Evolutionary conservation across 2,113 vertebrate genomes (phyloP).

Genomic region (Vulpes vulpes): DNA sequence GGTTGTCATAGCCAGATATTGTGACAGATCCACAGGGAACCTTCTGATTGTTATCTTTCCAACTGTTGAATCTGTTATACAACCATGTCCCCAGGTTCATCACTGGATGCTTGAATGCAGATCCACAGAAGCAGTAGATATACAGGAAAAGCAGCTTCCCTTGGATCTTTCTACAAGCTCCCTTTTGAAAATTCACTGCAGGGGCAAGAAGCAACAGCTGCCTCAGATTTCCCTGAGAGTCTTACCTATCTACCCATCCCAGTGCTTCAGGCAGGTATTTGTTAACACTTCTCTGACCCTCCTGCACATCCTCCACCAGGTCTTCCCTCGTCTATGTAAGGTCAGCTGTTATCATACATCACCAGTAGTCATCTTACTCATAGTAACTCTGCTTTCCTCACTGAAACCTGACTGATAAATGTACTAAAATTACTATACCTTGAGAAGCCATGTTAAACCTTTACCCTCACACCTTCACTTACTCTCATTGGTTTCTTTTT

Average conservation of each 20-base stretch:
- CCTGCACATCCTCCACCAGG: background rate
- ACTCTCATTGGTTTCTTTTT: background rate
- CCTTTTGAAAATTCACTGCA: background rate
- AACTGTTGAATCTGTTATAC: background rate
- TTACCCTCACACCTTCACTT: background rate
- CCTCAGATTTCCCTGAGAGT: background rate
- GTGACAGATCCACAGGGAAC: background rate
- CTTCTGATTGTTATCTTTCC: background rate
- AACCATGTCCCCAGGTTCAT: background rate
- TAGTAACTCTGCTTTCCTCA: background rate
- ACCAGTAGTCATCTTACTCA: background rate
- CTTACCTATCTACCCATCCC: background rate
- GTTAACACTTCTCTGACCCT: background rate
- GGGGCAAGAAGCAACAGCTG: background rate
- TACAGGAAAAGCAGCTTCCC: background rate
- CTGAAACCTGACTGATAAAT: background rate
- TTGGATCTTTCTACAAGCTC: background rate
- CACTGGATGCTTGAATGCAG: background rate
- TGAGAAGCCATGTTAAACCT: background rate
- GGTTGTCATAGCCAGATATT: background rate
- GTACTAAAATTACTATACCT: background rate
- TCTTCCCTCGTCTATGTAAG: background rate
- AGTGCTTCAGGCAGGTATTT: background rate
- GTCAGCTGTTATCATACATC: background rate
- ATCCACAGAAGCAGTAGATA: background rate